These are phyloP conservation scores for Carduelis carduelis DNA, from an alignment of 2,797 vertebrate genomes.

Conservation along the genomic window DNA sequence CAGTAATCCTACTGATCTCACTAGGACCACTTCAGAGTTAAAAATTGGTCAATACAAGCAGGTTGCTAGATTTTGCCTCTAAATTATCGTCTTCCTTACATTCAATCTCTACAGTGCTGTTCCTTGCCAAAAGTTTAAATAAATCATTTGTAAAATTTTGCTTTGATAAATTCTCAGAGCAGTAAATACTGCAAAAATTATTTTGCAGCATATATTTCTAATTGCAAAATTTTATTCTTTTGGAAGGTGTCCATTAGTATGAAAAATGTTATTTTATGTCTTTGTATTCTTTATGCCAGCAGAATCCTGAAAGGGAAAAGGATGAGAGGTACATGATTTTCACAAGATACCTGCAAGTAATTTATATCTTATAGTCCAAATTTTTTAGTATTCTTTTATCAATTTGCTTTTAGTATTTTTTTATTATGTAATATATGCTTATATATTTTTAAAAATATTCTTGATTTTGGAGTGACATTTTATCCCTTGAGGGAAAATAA, in stretches of 20 bases:
- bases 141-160: not conserved
- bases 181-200: not conserved
- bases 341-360: not conserved
- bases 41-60: not conserved
- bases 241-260: not conserved
- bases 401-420: not conserved
- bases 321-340: not conserved
- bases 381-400: not conserved
- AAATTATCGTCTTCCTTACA: not conserved
- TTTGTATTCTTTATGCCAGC: not conserved
- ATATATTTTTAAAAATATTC: not conserved
- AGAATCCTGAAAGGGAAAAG: not conserved
- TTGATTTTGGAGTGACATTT: not conserved
- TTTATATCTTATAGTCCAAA: not conserved
- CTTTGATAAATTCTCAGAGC: not conserved
- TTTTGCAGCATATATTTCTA: not conserved
- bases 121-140: not conserved
- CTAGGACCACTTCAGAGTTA: not conserved
- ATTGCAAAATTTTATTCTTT: not conserved
- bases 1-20: conserved; percentile 1
- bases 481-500: not conserved
- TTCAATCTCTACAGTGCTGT: not conserved
- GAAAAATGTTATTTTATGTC: not conserved
- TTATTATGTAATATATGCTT: not conserved
- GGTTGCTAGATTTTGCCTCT: not conserved